Conservation (phyloP, 2,113 vertebrate species). For the Chionomys nivalis region DNA sequence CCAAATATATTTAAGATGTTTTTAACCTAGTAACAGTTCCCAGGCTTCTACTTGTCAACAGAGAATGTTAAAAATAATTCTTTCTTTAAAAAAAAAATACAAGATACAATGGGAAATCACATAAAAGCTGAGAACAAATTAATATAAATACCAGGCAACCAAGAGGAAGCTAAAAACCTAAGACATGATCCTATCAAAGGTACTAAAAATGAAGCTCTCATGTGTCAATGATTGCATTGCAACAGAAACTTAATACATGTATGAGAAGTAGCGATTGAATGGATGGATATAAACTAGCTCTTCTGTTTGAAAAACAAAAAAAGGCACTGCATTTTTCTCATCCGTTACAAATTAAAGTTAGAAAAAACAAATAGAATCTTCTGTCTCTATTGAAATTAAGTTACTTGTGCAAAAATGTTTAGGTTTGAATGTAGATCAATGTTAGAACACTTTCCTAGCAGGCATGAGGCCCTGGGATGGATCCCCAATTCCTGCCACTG, state of each 20-base stretch:
- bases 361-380: not conserved
- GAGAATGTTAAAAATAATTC: not conserved
- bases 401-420: not conserved
- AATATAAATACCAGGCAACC: conserved; percentile 38
- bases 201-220: not conserved
- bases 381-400: not conserved
- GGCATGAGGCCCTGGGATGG: not conserved
- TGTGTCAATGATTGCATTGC: not conserved
- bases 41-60: conserved; percentile 17
- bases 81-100: not conserved
- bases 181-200: conserved; percentile 21
- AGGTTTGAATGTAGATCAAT: not conserved
- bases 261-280: not conserved
- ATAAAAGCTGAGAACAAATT: conserved; percentile 63
- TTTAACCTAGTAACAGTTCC: not conserved
- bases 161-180: conserved; percentile 31
- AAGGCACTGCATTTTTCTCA: not conserved
- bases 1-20: not conserved
- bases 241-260: not conserved
- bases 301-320: conserved; percentile 36
- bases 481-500: too few relatives aligned
- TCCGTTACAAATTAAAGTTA: not conserved
- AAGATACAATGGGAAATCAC: conserved; percentile 45
- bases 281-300: not conserved
- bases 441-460: not conserved